Evolutionary conservation across 2,888 invertebrate species (phyloP), one percentile per base, ranked within the genome.

Genomic region (Minunthozetes semirufus): DNA sequence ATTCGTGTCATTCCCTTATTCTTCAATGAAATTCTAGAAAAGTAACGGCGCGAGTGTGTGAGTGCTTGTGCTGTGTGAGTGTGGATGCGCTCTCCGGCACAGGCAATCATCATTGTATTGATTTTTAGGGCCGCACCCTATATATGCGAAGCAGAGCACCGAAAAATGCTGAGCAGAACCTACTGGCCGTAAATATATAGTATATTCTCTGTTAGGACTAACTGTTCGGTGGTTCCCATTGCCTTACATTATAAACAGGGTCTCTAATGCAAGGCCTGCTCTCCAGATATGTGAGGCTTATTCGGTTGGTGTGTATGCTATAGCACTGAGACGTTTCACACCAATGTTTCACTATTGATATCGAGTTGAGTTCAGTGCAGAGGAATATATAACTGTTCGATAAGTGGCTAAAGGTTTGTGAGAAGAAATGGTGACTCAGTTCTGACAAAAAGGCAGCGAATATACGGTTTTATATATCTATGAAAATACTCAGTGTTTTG

Each of bases 41-140:
- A 25, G 56, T 25, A 56, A 25, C 56, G 56, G 56, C 56, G 56
- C 56, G 56, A 25, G 25, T 56, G 56, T 56, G 22, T 19, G 4
- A 11, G 48, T 48, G 9, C 3, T 19, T 9, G 15, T n/a, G 29
- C 19, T 11, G 6, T 61, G 61, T 22, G 15, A 27, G 61, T 61
- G 33, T 61, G 61, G 61, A 61, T 38, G 63, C 63, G 63, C 63
- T 63, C 33, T 63, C 38, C 19, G 63, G 63, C 33, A 63, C 38
- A n/a, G 63, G 38, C 15, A 38, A 22, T 38, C 25, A 56, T 63
- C 17, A 63, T 63, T 63, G 63, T 63, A 63, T 63, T 63, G 63
- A 63, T 63, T 63, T 63, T 63, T 63, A 33, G 63, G 56, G 63
- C 63, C 63, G 63, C 63, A 63, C 63, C 63, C 63, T 63, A 63